These are phyloP conservation scores for Drosophila ironensis DNA, from an alignment of 1,140 invertebrate genomes.

Conservation along the genomic window DNA sequence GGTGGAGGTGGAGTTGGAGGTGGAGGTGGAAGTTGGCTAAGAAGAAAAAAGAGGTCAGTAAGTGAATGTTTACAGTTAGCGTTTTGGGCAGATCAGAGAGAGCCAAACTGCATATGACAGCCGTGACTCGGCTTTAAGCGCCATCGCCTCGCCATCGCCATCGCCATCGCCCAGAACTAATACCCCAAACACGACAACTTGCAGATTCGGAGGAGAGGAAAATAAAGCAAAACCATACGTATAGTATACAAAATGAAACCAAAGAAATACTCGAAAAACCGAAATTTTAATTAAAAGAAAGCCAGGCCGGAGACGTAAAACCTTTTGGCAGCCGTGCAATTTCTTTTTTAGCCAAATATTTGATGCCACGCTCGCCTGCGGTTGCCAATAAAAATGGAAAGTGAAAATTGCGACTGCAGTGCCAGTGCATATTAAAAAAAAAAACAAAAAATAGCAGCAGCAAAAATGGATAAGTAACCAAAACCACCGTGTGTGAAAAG, in stretches of 20 bases:
- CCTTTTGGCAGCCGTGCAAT: constrained; percentile 73
- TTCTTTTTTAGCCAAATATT: constrained; percentile 79
- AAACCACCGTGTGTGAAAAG: constrained; percentile 34
- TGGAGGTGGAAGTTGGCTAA: neutral
- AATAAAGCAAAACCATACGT: neutral
- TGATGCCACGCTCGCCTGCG: constrained; percentile 45
- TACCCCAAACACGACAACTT: constrained; percentile 41
- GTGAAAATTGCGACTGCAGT: constrained; percentile 75
- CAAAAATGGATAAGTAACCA: no score
- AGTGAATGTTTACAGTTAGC: constrained; percentile 79
- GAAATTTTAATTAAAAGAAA: constrained; percentile 78
- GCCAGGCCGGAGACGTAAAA: constrained; percentile 56
- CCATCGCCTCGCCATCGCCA: no score
- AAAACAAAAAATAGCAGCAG: constrained; percentile 39
- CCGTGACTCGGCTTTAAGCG: constrained; percentile 60
- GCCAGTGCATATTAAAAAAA: constrained; percentile 70
- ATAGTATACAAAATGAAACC: no score
- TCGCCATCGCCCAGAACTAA: constrained; percentile 75
- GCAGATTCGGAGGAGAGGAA: constrained; percentile 10
- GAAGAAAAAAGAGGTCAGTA: constrained; percentile 67
- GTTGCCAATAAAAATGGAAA: constrained; percentile 76
- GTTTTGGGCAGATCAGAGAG: constrained; percentile 69
- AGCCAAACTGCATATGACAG: constrained; percentile 70
- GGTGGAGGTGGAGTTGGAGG: constrained; percentile 31
- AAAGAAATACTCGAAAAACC: constrained; percentile 5